Base-by-base conservation (phyloP, 2,113 vertebrate genomes). In the Antechinus stuartii region DNA sequence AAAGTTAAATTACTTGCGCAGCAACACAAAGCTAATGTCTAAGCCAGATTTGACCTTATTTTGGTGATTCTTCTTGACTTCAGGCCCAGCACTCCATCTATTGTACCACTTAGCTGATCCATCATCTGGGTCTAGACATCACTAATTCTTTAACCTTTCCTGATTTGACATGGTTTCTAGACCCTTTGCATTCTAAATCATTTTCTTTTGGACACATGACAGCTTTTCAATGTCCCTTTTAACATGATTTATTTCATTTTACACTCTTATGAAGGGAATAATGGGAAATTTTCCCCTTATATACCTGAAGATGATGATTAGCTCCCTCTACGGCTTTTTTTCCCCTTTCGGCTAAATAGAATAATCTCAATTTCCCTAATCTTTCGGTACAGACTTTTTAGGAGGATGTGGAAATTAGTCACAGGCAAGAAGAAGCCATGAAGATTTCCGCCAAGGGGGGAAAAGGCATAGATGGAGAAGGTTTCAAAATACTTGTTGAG, bases 211-310 rank as follows among this genome's bases (percentile, higher is more conserved):
- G 61, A 54, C 30, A 47, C 68, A 89, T 92, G 91, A 57, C 53
- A 84, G 42, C 23, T 54, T 90, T 57, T 93, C 91, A 96, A 54
- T 89, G 91, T 89, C 55, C 50, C 93, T 92, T 93, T 90, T 24
- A 35, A 61, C 91, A 95, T 96, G 84, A 19, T 50, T 12, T 35
- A 93, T 91, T 91, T 92, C 52, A 90, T 90, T 93, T 76, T 90
- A 42, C 61, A 94, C n/a, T 90, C 30, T 52, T 49, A 96, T 92
- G 92, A 53, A 90, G 96, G 94, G 95, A 91, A 47, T 42, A 84
- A 84, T 76, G 61, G 61, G 56, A 8, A 24, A 25, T 93, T 94
- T 3, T 94, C 84, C 54, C 90, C 92, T 89, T 54, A 76, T 90
- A 90, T 91, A 91, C 89, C 90, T 61, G 57, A 89, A 53, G 30